Conservation (phyloP, 2,888 invertebrate genomes). For the Cheilosia vernalis region DNA sequence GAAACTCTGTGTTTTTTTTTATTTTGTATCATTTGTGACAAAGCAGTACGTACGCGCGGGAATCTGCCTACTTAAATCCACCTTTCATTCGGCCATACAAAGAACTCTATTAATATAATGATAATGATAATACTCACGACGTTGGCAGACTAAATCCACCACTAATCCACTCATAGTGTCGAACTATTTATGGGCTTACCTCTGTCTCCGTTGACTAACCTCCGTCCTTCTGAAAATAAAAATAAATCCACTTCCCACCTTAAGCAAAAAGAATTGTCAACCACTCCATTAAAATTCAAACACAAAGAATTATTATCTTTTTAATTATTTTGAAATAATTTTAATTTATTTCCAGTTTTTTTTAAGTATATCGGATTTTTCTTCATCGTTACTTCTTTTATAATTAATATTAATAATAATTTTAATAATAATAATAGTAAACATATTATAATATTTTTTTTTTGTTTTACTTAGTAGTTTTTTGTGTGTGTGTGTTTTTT, state of each 20-base stretch:
- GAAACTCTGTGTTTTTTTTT: no score
- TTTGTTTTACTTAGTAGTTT: conserved; percentile 72
- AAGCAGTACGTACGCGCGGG: no score
- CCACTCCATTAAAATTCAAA: background rate
- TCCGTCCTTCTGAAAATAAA: background rate
- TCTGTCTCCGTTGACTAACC: background rate
- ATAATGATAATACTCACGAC: no score
- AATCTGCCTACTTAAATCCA: no score
- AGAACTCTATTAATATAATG: no score
- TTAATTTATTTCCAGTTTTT: conserved; percentile 70
- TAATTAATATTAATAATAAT: conserved; percentile 73
- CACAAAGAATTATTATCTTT: conserved; percentile 24
- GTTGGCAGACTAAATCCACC: no score
- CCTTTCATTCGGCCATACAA: no score
- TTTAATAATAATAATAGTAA: conserved; percentile 74
- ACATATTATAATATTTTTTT: conserved; percentile 73
- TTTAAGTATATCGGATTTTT: conserved; percentile 68
- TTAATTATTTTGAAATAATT: conserved; percentile 71
- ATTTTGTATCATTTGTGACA: no score
- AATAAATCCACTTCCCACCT: conserved; percentile 24
- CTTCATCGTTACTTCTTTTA: conserved; percentile 50
- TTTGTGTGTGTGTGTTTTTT: conserved; percentile 23
- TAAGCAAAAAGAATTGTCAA: background rate
- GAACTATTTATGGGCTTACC: background rate
- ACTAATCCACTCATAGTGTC: no score